Conservation (phyloP, 2,888 invertebrate genomes). For the Villa cingulata region DNA sequence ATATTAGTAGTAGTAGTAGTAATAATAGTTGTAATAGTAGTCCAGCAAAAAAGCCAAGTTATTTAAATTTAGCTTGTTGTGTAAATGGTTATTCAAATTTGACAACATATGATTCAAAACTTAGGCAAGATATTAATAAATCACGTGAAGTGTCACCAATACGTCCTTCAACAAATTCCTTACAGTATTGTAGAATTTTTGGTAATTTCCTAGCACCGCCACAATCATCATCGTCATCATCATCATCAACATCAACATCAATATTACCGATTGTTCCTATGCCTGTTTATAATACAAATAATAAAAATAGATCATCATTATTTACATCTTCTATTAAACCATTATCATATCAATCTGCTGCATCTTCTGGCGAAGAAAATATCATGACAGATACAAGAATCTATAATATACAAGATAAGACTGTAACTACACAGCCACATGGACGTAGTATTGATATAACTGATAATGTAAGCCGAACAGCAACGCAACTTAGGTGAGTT, state of each 20-base stretch:
- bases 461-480: constrained; percentile 10
- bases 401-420: background rate
- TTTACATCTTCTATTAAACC: too few species aligned
- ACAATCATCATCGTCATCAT: constrained; percentile 10
- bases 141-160: constrained; percentile 61
- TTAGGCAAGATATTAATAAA: constrained; percentile 57
- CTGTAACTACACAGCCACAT: background rate
- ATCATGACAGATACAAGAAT: constrained; percentile 7
- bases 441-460: constrained; percentile 8
- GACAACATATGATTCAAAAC: constrained; percentile 72
- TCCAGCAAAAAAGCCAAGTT: constrained; percentile 63
- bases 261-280: constrained; percentile 1
- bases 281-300: background rate
- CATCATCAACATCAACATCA: constrained; percentile 1
- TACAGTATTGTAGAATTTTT: constrained; percentile 37
- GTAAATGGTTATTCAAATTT: constrained; percentile 81
- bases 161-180: constrained; percentile 39
- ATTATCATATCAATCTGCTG: background rate
- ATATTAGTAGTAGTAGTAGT: too few species aligned
- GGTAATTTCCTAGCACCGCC: constrained; percentile 45
- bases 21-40: too few species aligned
- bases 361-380: constrained; percentile 1
- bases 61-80: constrained; percentile 76
- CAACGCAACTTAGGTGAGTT: background rate
- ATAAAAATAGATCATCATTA: too few species aligned